These are phyloP conservation scores for Acipenser oxyrinchus DNA, from an alignment of 2,797 vertebrate species.

Conservation along the genomic window DNA sequence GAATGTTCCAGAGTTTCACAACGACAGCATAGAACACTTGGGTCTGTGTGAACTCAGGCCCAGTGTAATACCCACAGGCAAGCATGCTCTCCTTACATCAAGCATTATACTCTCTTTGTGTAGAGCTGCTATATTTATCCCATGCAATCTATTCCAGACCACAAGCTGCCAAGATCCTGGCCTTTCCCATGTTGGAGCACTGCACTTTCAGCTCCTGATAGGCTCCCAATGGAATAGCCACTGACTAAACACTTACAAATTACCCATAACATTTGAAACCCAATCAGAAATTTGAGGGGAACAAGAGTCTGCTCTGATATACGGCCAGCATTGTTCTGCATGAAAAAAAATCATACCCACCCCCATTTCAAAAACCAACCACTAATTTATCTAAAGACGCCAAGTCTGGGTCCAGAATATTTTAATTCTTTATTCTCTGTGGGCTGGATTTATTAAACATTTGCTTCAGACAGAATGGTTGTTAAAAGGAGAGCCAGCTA, in stretches of 20 bases:
- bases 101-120: constrained; percentile 23
- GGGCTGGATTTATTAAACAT: too few species aligned
- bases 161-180: constrained; percentile 32
- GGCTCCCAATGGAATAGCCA: constrained; percentile 35
- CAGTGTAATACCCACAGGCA: too few species aligned
- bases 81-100: background rate
- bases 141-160: constrained; percentile 33
- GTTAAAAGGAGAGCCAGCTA: too few species aligned
- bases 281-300: constrained; percentile 41
- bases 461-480: too few species aligned
- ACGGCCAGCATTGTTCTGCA: constrained; percentile 16
- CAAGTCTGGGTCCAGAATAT: too few species aligned
- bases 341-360: too few species aligned
- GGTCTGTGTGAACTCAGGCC: too few species aligned
- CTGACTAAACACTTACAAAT: constrained; percentile 44
- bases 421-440: too few species aligned
- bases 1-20: too few species aligned
- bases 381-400: too few species aligned
- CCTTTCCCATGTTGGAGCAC: constrained; percentile 15
- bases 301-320: constrained; percentile 33
- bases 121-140: constrained; percentile 50
- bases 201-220: constrained; percentile 19
- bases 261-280: constrained; percentile 34
- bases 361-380: too few species aligned
- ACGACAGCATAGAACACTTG: too few species aligned